Conservation (phyloP, 2,113 vertebrate genomes). For the Podocnemis expansa region DNA sequence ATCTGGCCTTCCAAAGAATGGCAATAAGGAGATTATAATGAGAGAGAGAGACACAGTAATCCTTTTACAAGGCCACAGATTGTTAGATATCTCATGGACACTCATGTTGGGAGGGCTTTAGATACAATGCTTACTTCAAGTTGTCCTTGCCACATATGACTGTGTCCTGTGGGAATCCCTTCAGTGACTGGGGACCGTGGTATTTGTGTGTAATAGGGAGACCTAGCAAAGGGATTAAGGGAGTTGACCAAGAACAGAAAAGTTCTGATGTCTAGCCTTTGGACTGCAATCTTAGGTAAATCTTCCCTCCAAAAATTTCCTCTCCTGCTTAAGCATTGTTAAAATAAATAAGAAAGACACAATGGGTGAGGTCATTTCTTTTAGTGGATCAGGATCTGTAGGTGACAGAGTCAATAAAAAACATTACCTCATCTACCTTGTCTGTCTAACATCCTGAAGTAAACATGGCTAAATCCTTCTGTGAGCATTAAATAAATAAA, state of each 20-base stretch:
- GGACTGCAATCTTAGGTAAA: background rate
- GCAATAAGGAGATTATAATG: constrained; percentile 48
- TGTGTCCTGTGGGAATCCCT: background rate
- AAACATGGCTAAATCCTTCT: background rate
- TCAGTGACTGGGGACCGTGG: background rate
- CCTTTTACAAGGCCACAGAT: constrained; percentile 37
- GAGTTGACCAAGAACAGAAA: background rate
- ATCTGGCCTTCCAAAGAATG: constrained; percentile 8
- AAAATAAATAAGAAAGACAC: constrained; percentile 36
- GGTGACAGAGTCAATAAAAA: background rate
- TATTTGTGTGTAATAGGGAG: background rate
- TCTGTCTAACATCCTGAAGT: background rate
- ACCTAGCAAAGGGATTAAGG: background rate
- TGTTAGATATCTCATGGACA: constrained; percentile 10
- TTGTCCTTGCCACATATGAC: background rate
- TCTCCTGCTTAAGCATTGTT: constrained; percentile 40
- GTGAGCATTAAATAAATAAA: background rate
- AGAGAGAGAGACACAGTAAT: constrained; percentile 26
- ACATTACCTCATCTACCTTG: background rate
- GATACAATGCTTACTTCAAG: background rate
- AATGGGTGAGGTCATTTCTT: background rate
- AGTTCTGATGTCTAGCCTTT: constrained; percentile 1
- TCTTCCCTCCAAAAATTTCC: background rate
- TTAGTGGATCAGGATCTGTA: background rate
- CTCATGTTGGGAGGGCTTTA: background rate